phyloP scores from a whole-genome alignment of 2,888 invertebrate genomes.

The Campopleginae sp. region DNA sequence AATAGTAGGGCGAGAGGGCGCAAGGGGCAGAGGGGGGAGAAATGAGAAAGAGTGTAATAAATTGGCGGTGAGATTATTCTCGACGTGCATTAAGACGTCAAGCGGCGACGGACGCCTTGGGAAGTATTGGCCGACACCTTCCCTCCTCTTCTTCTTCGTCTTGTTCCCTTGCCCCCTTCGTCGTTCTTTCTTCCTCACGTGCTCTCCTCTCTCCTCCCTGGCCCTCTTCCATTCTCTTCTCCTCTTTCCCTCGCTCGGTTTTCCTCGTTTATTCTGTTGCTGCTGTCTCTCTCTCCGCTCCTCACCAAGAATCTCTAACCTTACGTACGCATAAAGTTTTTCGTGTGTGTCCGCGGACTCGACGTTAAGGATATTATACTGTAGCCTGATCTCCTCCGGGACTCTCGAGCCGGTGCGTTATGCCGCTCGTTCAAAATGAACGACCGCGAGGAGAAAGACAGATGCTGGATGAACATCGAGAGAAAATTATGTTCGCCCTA shows the following conservation, averaged over 20 bases:
- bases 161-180: slow-evolving; percentile 27
- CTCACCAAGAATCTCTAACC: slow-evolving; percentile 58
- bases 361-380: slow-evolving; percentile 49
- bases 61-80: slow-evolving; percentile 84
- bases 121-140: slow-evolving; percentile 84
- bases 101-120: slow-evolving; percentile 83
- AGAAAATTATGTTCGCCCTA: slow-evolving; percentile 78
- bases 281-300: slow-evolving; percentile 63
- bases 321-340: slow-evolving; percentile 37
- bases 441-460: background rate
- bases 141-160: slow-evolving; percentile 64
- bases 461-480: slow-evolving; percentile 32
- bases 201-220: slow-evolving; percentile 10
- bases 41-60: slow-evolving; percentile 84
- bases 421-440: slow-evolving; percentile 36
- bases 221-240: slow-evolving; percentile 55
- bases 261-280: slow-evolving; percentile 66
- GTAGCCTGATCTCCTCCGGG: slow-evolving; percentile 17
- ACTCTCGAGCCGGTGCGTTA: slow-evolving; percentile 42
- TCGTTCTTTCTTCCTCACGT: slow-evolving; percentile 21
- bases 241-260: slow-evolving; percentile 54
- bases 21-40: slow-evolving; percentile 73
- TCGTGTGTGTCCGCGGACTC: slow-evolving; percentile 25
- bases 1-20: slow-evolving; percentile 63
- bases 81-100: slow-evolving; percentile 85